A percentile compares a stretch with the other conserved stretches of the same genome.
Conservation (phyloP, 2,113 vertebrate genomes). For the Rhinogobius similis region DNA sequence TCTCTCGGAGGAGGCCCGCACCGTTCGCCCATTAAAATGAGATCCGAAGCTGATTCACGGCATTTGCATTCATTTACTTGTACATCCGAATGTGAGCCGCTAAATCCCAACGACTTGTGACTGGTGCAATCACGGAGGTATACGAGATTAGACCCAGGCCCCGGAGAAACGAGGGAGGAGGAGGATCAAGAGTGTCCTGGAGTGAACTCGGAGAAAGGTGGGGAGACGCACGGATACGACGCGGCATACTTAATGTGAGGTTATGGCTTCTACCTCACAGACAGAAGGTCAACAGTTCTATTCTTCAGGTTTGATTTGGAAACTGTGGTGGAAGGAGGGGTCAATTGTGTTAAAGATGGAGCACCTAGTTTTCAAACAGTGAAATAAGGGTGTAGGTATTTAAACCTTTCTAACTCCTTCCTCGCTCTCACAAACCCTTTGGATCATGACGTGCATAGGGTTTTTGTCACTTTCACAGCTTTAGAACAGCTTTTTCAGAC, state of each 20-base stretch:
- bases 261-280: neutral
- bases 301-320: no score
- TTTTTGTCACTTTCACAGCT: no score
- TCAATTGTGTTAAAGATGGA: no score
- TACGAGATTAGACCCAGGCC: neutral
- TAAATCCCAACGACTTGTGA: conserved; percentile 5
- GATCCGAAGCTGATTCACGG: conserved; percentile 7
- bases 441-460: no score
- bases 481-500: no score
- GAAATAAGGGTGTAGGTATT: no score
- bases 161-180: neutral
- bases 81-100: conserved; percentile 4
- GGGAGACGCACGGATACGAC: neutral
- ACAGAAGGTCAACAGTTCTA: no score
- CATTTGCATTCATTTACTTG: conserved; percentile 11
- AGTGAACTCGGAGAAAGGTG: neutral
- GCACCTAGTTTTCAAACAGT: no score
- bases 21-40: conserved; percentile 7
- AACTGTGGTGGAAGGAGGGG: no score
- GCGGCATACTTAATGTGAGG: neutral
- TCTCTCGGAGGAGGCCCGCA: neutral
- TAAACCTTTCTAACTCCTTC: no score
- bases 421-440: no score
- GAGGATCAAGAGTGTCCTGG: neutral
- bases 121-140: conserved; percentile 4